These are phyloP conservation scores for Pelobates fuscus DNA, from an alignment of 2,113 vertebrate species.

Conservation along the genomic window DNA sequence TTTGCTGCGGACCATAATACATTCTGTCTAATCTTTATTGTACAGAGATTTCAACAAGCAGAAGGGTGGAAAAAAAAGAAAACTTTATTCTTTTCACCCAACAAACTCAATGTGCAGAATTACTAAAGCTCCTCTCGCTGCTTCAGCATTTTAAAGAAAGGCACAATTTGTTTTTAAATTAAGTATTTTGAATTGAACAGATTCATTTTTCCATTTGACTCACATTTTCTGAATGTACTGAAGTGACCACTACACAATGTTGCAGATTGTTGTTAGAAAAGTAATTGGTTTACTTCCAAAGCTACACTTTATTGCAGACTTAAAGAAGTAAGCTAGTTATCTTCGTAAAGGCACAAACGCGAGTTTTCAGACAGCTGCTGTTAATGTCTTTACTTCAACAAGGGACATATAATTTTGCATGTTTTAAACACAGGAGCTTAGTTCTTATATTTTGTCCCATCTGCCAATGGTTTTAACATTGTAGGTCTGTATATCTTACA, in stretches of 20 bases:
- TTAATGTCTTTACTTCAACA: conserved; percentile 36
- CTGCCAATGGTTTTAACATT: conserved; percentile 34
- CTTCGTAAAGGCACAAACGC: conserved; percentile 1
- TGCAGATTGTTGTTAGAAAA: conserved; percentile 19
- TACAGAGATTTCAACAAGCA: conserved; percentile 16
- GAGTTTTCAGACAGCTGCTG: conserved; percentile 29
- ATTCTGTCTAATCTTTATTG: conserved; percentile 37
- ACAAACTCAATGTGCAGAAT: conserved; percentile 37
- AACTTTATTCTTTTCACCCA: conserved; percentile 21
- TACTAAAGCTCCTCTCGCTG: conserved; percentile 34
- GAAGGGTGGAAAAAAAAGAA: conserved; percentile 10
- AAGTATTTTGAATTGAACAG: conserved; percentile 29
- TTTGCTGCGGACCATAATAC: conserved; percentile 25
- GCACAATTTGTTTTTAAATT: conserved; percentile 48
- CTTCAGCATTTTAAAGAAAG: conserved; percentile 22
- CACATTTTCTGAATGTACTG: background rate
- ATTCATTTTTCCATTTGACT: conserved; percentile 31
- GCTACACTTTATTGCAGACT: conserved; percentile 3
- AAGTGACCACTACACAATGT: conserved; percentile 25
- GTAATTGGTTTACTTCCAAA: conserved; percentile 41
- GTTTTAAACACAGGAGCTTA: conserved; percentile 30
- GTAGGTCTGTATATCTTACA: conserved; percentile 52
- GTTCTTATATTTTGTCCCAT: conserved; percentile 37
- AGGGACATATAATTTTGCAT: conserved; percentile 31
- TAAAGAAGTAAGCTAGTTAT: conserved; percentile 17